Base-by-base conservation (phyloP, 1,140 invertebrate genomes). In the Dendroctonus ponderosae region DNA sequence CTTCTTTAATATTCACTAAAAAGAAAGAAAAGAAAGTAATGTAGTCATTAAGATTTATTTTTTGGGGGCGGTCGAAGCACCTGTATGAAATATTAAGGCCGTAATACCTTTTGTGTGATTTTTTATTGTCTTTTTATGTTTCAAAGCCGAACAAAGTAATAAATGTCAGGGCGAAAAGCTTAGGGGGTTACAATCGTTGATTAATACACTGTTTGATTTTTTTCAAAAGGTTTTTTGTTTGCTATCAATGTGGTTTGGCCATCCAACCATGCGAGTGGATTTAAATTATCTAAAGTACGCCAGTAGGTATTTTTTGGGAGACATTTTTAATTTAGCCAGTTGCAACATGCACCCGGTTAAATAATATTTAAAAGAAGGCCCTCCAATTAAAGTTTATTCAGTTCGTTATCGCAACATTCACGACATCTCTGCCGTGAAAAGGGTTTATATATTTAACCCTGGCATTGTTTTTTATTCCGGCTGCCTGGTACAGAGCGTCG, bases 371-470 rank as follows among this genome's bases (percentile, higher is more conserved):
- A 72, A 72, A 56, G 37, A 54, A 65, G 70, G 65, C 67, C 67
- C 62, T 62, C 72, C 70, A 75, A 75, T 75, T 75, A 73, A 75
- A 75, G 68, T 75, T 75, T 75, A 73, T 73, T 68, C 62, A 68
- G 69, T 75, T 73, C 66, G 69, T 71, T 75, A 75, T 75, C 71
- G 71, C 70, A 71, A 70, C 61, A 66, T 71, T 67, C 65, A 68
- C 64, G 67, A 71, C 64, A 71, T 74, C 70, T 73, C 70, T 71
- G 66, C 71, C 73, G 68, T 72, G 70, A 68, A 60, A 71, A 70
- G 68, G 67, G 60, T 69, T 65, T 70, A 74, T 74, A 71, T 74
- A 57, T 74, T 72, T 72, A 71, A 71, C 66, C 52, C 50, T 65
- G 67, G 67, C 56, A 52, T 68, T 46, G 65, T 56, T 68, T 68